Evolutionary conservation across 1,140 invertebrate genomes (phyloP).

Genomic region (Agraylea sexmaculata): DNA sequence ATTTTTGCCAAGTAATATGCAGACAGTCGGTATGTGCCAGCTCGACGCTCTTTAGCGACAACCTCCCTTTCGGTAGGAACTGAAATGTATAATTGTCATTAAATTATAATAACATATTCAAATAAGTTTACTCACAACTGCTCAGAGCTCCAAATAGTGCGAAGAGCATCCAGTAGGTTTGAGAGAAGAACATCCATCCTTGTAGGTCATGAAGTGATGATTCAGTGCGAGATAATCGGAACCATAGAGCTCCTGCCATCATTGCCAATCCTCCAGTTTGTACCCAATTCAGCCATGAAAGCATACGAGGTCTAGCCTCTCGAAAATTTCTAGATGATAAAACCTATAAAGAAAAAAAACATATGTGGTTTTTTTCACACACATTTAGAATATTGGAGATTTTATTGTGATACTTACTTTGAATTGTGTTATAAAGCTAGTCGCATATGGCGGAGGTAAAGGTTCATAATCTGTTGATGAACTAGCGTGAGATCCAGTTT

Average conservation of each 20-base stretch:
- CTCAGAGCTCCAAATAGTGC: conserved; percentile 69
- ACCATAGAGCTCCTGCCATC: conserved; percentile 69
- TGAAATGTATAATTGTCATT: conserved; percentile 30
- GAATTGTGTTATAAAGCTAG: conserved; percentile 71
- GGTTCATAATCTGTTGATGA: conserved; percentile 48
- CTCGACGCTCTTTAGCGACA: conserved; percentile 70
- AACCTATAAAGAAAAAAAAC: conserved; percentile 33
- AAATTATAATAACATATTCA: conserved; percentile 5
- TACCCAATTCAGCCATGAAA: conserved; percentile 71
- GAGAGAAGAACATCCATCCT: conserved; percentile 81
- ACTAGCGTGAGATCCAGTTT: conserved; percentile 60
- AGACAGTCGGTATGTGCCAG: conserved; percentile 71
- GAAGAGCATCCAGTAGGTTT: conserved; percentile 80
- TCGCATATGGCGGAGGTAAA: conserved; percentile 50
- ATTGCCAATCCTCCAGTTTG: conserved; percentile 65
- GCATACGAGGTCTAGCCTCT: conserved; percentile 64
- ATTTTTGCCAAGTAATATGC: conserved; percentile 81
- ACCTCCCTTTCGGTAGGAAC: conserved; percentile 74
- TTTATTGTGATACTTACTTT: conserved; percentile 37
- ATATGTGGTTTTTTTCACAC: not conserved
- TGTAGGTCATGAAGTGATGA: conserved; percentile 67
- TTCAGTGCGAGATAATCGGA: conserved; percentile 62
- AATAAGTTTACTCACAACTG: conserved; percentile 40
- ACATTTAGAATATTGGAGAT: not conserved
- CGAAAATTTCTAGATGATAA: conserved; percentile 69